Base-by-base conservation (phyloP, 37 sponge, comb jelly and placozoan genomes). In the Aphrocallistes beatrix region DNA sequence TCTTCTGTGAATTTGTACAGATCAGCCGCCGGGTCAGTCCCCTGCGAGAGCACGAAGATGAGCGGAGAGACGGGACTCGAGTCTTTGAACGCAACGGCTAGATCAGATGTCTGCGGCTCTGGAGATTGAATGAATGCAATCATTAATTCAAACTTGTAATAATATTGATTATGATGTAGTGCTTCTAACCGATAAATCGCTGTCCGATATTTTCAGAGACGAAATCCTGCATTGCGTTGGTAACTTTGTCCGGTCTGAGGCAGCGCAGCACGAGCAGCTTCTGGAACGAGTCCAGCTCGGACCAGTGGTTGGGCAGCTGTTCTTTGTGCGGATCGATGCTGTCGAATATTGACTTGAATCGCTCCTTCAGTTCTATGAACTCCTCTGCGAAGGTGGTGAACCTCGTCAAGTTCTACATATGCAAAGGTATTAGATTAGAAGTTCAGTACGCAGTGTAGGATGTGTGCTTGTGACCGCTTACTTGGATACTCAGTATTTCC, bases 181-280 rank as follows among this genome's bases (percentile, higher is more conserved):
- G n/a, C n/a, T n/a, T n/a, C 75, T 60, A 19, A 60, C 75, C 75
- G 82, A 97, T 97, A 82, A 94, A 97, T 51, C 91, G 85, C 82
- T 94, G 93, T 16, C 98, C 98, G 17, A 97, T 51, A 38, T 91
- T 45, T 36, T 51, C 37, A 36, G 94, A 51, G 1, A 97, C 95
- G 85, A 90, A 97, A 84, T 97, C 98, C 91, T 96, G 99, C 96
- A 98, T 95, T 81, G 99, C 95, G 86, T 94, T 93, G 81, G 93
- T 95, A 36, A 98, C 84, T 82, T 93, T 94, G 82, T 98, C 99
- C 40, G 93, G 86, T 36, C 99, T 81, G 23, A 98, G 23, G 83
- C 96, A 95, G 83, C 89, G 91, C 37, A 98, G 87, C 0, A 90
- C 89, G 0, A 98, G 86, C 85, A 98, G 36, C 85, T 95, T 94